A percentile compares a stretch with the other conserved stretches of the same genome.
Evolutionary conservation across 1,140 invertebrate genomes (phyloP).

Genomic region (Uloborus diversus): DNA sequence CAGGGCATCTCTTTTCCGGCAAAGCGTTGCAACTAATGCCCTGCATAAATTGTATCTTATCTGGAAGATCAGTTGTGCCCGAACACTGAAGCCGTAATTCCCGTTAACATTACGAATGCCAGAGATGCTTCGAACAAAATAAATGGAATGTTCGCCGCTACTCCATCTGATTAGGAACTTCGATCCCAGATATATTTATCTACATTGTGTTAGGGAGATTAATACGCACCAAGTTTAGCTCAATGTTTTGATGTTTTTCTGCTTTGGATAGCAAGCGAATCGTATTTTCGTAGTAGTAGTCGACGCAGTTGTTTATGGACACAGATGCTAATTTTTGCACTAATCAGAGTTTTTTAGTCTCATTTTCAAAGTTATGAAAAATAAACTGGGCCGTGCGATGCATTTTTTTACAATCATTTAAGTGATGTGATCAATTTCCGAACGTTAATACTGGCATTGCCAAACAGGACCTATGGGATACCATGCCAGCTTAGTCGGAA

Average conservation of each 20-base stretch:
- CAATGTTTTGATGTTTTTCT: background rate
- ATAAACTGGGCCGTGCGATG: no score
- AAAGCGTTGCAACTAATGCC: conserved; percentile 5
- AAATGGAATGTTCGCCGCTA: conserved; percentile 49
- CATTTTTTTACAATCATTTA: no score
- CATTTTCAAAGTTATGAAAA: no score
- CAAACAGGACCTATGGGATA: no score
- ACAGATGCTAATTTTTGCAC: no score
- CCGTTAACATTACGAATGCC: conserved; percentile 44
- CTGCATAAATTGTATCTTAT: conserved; percentile 52
- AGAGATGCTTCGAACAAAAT: conserved; percentile 52
- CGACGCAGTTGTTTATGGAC: no score
- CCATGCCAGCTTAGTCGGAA: no score
- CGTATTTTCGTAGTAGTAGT: no score
- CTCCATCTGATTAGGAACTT: conserved; percentile 49
- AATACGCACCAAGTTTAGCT: conserved; percentile 34
- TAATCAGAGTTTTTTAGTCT: no score
- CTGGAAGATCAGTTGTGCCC: conserved; percentile 36
- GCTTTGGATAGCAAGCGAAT: no score
- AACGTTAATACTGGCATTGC: no score
- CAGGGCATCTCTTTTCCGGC: background rate
- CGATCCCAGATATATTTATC: conserved; percentile 35
- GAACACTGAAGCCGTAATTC: conserved; percentile 22
- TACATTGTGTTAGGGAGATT: conserved; percentile 49
- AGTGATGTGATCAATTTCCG: no score